A percentile compares a stretch with the other conserved stretches of the same genome.
Conservation (phyloP, 2,888 invertebrate species). For the Eupithecia tripunctaria region DNA sequence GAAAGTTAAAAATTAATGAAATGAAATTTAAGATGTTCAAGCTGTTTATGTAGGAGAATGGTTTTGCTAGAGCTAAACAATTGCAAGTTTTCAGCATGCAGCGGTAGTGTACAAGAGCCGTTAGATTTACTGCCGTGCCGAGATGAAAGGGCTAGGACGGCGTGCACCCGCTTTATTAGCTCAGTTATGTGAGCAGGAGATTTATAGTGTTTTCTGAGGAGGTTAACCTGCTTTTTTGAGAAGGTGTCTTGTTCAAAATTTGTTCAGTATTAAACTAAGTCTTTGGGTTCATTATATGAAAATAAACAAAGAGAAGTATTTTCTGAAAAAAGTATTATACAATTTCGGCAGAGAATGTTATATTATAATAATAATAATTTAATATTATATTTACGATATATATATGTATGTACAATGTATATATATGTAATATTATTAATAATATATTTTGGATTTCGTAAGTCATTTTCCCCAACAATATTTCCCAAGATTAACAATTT, state of each 20-base stretch:
- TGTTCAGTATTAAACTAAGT: neutral
- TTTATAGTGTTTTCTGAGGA: conserved; percentile 60
- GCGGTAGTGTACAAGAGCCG: conserved; percentile 37
- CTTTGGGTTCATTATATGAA: neutral
- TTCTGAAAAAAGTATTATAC: conserved; percentile 24
- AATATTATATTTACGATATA: no score
- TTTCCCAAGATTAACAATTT: no score
- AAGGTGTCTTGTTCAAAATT: conserved; percentile 36
- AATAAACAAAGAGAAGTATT: neutral
- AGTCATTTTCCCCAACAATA: no score
- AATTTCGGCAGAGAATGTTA: no score
- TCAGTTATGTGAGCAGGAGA: conserved; percentile 60
- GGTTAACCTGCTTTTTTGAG: conserved; percentile 45
- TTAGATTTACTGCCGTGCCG: conserved; percentile 67
- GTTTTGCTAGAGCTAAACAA: neutral
- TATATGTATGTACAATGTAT: no score
- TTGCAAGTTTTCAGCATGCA: conserved; percentile 7
- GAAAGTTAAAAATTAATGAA: neutral
- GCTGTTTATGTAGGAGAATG: neutral
- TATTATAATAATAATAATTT: no score
- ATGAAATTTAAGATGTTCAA: neutral
- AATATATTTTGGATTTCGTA: no score
- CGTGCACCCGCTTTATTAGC: conserved; percentile 68
- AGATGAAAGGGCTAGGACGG: conserved; percentile 70
- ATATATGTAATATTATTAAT: no score